Conservation (phyloP, 2,888 invertebrate genomes). For the Chirona hameri region DNA sequence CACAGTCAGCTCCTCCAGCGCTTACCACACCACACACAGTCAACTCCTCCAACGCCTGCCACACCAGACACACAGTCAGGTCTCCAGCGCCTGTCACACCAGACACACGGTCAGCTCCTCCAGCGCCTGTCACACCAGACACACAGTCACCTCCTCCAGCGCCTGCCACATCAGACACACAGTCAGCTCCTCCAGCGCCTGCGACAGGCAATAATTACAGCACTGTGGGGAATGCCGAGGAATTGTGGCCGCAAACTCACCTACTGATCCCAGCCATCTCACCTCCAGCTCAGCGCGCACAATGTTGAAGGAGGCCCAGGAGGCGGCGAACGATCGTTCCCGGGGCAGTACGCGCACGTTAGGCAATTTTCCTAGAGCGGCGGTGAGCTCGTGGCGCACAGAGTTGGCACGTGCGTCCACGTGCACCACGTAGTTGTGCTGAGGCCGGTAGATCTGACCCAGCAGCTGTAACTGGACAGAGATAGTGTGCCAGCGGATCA, state of each 20-base stretch:
- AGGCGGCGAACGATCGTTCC: constrained; percentile 37
- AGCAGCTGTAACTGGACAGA: constrained; percentile 39
- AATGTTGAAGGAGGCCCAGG: constrained; percentile 39
- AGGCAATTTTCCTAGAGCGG: neutral
- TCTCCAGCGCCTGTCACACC: too few relatives aligned
- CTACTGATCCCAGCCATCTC: neutral
- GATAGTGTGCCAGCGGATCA: too few relatives aligned
- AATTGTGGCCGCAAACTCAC: neutral
- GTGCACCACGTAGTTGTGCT: constrained; percentile 41
- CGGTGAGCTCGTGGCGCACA: constrained; percentile 26
- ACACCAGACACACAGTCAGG: neutral
- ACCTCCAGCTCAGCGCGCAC: constrained; percentile 37
- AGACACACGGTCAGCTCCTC: too few relatives aligned
- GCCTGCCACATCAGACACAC: too few relatives aligned
- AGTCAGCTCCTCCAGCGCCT: too few relatives aligned
- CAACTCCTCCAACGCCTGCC: constrained; percentile 24
- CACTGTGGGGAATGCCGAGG: too few relatives aligned
- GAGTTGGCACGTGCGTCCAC: constrained; percentile 37
- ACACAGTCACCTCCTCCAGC: too few relatives aligned
- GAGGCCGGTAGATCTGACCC: constrained; percentile 40
- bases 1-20: neutral
- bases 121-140: too few relatives aligned
- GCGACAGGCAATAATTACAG: too few relatives aligned
- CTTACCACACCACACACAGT: too few relatives aligned
- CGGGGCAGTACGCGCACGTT: constrained; percentile 30